Evolutionary conservation across 2,888 invertebrate species (phyloP), one percentile per base, ranked within the genome.

Genomic region (Oscheius myriophilus): DNA sequence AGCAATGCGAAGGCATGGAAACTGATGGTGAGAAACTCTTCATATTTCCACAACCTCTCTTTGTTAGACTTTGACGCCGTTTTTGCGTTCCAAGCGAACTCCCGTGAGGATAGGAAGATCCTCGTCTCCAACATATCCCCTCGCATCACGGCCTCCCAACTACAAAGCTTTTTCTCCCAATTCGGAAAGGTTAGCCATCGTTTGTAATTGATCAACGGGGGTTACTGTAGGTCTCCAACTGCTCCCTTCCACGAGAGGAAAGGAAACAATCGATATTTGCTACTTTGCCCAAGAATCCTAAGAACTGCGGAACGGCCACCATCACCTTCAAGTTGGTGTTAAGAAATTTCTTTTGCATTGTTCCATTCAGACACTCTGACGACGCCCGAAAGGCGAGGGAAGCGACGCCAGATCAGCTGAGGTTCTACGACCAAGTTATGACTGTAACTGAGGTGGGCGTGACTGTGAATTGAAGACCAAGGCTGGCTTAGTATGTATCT

Each of bases 391-490:
- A 75, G 26, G 84, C 85, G 0, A 73, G 73, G 52, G 66, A 59
- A 21, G 87, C 86, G 0, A 64, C 73, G 7, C 66, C 77, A 11
- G 82, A 83, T 23, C 84, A 87, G 49, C 75, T 86, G 52, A 80
- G 77, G 42, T 84, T 86, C 67, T 86, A 87, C 73, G 83, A 83
- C 4, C 81, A 82, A 46, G 74, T 75, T 12, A 86, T 86, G 86
- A 59, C 71, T 6, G 84, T 86, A 25, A 65, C 69, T 18, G 66
- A 69, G 62, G 81, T 80, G 12, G 49, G 33, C n/a, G n/a, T 3
- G 9, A 33, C 33, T 33, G 4, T 6, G 3, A 6, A 3, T 66
- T 49, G 21, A 18, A 42, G 33, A 9, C 3, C 3, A 18, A 16
- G 23, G 42, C 3, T 6, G 6, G 3, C 9, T 42, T 58, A 78